Conservation (phyloP, 1,140 invertebrate genomes). For the Aphelinus certus region DNA sequence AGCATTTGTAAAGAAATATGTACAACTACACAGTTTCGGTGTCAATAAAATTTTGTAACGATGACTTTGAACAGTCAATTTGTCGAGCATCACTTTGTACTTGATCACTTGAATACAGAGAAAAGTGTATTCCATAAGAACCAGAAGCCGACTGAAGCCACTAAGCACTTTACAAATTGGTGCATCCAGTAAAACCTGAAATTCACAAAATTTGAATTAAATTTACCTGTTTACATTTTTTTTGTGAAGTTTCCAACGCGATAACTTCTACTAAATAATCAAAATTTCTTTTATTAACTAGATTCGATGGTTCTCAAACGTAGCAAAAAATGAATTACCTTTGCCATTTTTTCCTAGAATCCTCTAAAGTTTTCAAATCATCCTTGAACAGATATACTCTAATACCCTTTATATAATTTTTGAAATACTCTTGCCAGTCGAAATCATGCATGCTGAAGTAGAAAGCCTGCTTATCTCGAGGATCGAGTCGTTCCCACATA, state of each 20-base stretch:
- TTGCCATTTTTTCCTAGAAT: slow-evolving; percentile 68
- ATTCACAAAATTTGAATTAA: slow-evolving; percentile 41
- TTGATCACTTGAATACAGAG: slow-evolving; percentile 10
- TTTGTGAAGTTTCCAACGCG: too few relatives aligned
- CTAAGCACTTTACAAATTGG: slow-evolving; percentile 57
- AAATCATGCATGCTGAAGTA: slow-evolving; percentile 75
- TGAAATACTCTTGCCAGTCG: slow-evolving; percentile 75
- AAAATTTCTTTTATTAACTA: slow-evolving; percentile 8
- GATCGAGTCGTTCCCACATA: slow-evolving; percentile 68
- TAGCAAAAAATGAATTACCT: slow-evolving; percentile 60
- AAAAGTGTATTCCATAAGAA: slow-evolving; percentile 46
- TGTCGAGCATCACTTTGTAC: neutral
- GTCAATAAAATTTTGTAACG: neutral
- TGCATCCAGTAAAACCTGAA: slow-evolving; percentile 67
- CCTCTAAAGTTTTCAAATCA: slow-evolving; percentile 71
- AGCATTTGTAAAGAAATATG: slow-evolving; percentile 9
- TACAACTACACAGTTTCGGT: neutral
- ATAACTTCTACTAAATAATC: slow-evolving; percentile 7
- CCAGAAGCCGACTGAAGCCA: slow-evolving; percentile 43
- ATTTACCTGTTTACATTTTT: slow-evolving; percentile 11
- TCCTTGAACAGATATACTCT: slow-evolving; percentile 79
- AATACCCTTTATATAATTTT: slow-evolving; percentile 73
- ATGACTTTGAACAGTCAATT: slow-evolving; percentile 8
- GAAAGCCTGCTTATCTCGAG: slow-evolving; percentile 72
- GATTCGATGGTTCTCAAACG: slow-evolving; percentile 1